These are phyloP conservation scores for Neuroterus valhalla DNA, from an alignment of 1,140 invertebrate species.

Conservation along the genomic window DNA sequence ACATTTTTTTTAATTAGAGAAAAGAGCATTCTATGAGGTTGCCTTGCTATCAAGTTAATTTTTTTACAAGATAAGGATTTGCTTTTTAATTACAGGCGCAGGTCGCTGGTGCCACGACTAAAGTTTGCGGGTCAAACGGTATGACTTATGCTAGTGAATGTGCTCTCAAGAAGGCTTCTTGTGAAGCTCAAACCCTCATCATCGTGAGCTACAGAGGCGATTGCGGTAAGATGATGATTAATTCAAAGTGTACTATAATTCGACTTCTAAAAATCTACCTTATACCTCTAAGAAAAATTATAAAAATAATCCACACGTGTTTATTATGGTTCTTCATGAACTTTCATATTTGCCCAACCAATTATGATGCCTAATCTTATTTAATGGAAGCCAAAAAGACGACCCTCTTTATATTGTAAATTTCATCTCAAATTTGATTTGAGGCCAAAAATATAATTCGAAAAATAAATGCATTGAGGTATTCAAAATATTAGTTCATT, in stretches of 20 bases:
- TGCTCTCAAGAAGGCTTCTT: slow-evolving; percentile 79
- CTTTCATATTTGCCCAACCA: too few relatives aligned
- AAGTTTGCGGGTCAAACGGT: slow-evolving; percentile 85
- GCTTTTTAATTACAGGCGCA: slow-evolving; percentile 69
- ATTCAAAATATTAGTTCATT: too few relatives aligned
- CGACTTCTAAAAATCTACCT: neutral
- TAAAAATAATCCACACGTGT: too few relatives aligned
- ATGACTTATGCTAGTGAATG: slow-evolving; percentile 87
- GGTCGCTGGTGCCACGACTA: slow-evolving; percentile 73
- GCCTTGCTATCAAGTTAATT: neutral
- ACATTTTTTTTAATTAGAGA: neutral
- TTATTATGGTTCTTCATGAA: too few relatives aligned
- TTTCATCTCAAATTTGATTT: too few relatives aligned
- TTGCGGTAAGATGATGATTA: slow-evolving; percentile 82
- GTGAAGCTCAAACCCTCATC: slow-evolving; percentile 79
- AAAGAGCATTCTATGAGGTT: slow-evolving; percentile 4
- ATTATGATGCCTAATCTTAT: too few relatives aligned
- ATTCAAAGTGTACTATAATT: neutral
- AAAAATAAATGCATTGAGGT: too few relatives aligned
- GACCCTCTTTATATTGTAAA: too few relatives aligned
- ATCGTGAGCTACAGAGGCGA: slow-evolving; percentile 85
- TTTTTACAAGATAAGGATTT: neutral
- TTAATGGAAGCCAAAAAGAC: too few relatives aligned
- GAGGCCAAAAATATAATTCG: too few relatives aligned
- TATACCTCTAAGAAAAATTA: neutral